A percentile compares a stretch with the other conserved stretches of the same genome.
Conservation (phyloP, 2,797 vertebrate genomes). For the Xiphorhynchus erythropygius region DNA sequence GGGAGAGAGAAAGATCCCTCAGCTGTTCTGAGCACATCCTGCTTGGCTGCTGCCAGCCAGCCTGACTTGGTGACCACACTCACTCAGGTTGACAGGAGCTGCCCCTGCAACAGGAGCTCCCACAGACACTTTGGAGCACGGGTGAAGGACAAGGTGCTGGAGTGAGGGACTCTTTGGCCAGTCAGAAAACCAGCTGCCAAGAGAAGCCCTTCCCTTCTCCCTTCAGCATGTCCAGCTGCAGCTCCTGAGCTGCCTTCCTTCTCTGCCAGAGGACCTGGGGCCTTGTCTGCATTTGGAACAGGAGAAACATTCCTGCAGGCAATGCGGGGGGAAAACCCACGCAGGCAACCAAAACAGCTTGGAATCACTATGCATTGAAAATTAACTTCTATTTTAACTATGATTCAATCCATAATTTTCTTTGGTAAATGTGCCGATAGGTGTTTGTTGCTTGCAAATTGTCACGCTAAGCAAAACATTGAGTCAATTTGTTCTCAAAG, state of each 20-base stretch:
- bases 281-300: background rate
- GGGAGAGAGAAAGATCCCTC: background rate
- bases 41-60: background rate
- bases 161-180: background rate
- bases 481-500: conserved; percentile 32
- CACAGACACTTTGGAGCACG: accelerated
- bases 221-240: accelerated
- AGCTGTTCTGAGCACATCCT: background rate
- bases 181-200: background rate
- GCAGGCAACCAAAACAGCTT: background rate
- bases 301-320: background rate
- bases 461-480: conserved; percentile 13
- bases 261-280: background rate
- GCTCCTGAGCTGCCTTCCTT: background rate
- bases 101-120: background rate
- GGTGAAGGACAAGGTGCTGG: accelerated
- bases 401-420: conserved; percentile 38
- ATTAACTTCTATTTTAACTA: conserved; percentile 15
- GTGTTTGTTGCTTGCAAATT: background rate
- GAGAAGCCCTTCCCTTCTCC: background rate
- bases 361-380: background rate
- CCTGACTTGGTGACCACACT: background rate
- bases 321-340: background rate
- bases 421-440: background rate
- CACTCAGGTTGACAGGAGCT: accelerated